phyloP scores from a whole-genome alignment of 2,888 invertebrate genomes.

The Cepaea hortensis region DNA sequence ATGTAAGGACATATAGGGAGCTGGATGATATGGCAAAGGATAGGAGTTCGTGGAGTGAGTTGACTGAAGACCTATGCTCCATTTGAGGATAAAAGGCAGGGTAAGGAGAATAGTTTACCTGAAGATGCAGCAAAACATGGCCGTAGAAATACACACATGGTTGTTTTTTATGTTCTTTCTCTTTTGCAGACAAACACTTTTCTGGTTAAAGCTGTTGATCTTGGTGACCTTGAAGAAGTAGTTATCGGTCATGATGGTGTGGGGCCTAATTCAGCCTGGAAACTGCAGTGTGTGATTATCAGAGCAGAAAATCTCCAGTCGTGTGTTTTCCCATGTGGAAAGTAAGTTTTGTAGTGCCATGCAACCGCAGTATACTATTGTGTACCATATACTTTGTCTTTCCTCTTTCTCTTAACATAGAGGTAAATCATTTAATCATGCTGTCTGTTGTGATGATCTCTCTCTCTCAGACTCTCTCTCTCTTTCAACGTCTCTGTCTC shows the following conservation, averaged over 20 bases:
- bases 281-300: conserved; percentile 65
- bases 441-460: too few species aligned
- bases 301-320: conserved; percentile 59
- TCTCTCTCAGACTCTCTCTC: too few species aligned
- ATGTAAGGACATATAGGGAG: too few species aligned
- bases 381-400: background rate
- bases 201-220: conserved; percentile 65
- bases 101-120: too few species aligned
- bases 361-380: background rate
- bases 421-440: too few species aligned
- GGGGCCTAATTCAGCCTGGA: conserved; percentile 70
- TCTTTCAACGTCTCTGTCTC: too few species aligned
- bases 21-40: too few species aligned
- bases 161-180: background rate
- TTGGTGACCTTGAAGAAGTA: conserved; percentile 64
- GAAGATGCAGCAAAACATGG: too few species aligned
- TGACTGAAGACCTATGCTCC: too few species aligned
- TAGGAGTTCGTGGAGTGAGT: too few species aligned
- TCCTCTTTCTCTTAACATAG: background rate
- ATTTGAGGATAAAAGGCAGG: too few species aligned
- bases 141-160: too few species aligned
- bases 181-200: conserved; percentile 71
- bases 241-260: conserved; percentile 72
- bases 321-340: conserved; percentile 66
- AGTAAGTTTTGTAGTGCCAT: conserved; percentile 56